Percentiles rank a stretch among this genome's conserved stretches.
phyloP scores from a whole-genome alignment of 1,140 invertebrate genomes.

The Lucilia cuprina region DNA sequence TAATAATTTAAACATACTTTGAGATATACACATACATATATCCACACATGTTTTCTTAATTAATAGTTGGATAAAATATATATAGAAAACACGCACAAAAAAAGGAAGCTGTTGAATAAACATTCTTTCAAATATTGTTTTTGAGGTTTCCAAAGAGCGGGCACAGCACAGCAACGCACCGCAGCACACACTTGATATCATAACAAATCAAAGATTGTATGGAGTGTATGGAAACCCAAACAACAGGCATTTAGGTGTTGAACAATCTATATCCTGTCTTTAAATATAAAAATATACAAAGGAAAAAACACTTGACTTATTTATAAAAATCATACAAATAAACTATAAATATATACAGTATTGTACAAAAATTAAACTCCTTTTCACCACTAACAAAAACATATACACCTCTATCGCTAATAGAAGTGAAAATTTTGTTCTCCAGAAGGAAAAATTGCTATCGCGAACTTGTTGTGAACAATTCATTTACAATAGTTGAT shows the following conservation, averaged over 20 bases:
- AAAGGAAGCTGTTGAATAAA: slow-evolving; percentile 10
- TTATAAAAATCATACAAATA: not conserved
- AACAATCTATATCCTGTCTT: slow-evolving; percentile 5
- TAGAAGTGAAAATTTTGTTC: no score
- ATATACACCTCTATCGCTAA: no score
- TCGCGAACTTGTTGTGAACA: no score
- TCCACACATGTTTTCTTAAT: not conserved
- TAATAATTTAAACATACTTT: not conserved
- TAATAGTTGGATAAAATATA: not conserved
- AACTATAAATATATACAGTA: no score
- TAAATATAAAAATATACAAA: not conserved
- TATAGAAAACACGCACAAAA: not conserved
- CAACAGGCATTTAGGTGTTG: not conserved
- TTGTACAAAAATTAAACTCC: no score
- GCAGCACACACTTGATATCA: not conserved
- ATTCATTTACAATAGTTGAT: no score
- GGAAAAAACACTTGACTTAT: slow-evolving; percentile 1
- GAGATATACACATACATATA: not conserved
- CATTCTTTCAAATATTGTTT: not conserved
- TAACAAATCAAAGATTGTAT: not conserved
- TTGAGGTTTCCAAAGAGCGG: not conserved
- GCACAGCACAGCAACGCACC: not conserved
- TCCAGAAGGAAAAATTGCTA: no score
- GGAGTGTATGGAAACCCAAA: not conserved
- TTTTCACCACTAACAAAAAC: no score